Base-by-base conservation (phyloP, 1,140 invertebrate species). In the Drosophila trapezifrons region DNA sequence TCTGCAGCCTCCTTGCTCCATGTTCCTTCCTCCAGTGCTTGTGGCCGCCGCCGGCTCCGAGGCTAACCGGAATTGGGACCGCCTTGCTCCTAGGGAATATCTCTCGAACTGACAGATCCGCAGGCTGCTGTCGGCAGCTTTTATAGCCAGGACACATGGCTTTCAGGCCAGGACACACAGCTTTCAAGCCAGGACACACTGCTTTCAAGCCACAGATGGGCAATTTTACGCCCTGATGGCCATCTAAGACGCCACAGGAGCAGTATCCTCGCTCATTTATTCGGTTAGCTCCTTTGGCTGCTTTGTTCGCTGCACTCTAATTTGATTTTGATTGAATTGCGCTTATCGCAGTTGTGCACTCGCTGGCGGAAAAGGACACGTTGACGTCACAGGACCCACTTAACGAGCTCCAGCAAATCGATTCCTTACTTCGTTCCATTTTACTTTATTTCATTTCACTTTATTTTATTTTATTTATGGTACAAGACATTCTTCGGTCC, bases 271-370 rank as follows among this genome's bases (percentile, higher is more conserved):
- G 18, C 35, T 49, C 73, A 67, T 45, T 76, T 76, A 76, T 75
- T 66, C 38, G 38, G 35, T 43, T 65, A 32, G 10, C 7, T 74
- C 38, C 29, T 4, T 22, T n/a, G 8, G 27, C 7, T 29, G 8
- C 59, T 72, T 89, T 89, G 79, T 65, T 80, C 76, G 78, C 46
- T 84, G 76, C 84, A 64, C 65, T 80, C 76, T 84, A 89, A 89
- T 78, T 87, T 63, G 78, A 66, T 86, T 75, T 82, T 85, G 89
- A 91, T 91, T 91, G 84, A 82, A 80, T 66, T 75, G 47, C 72
- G 52, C 80, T 91, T 91, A 91, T 91, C 89, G 81, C 80, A 80
- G 58, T 65, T 89, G 83, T 89, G 89, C 89, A 91, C 62, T 62
- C 76, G 52, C 13, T 37, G 35, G 29, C 35, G 17, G 18, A 40